Conservation (phyloP, 2,888 invertebrate genomes). For the Andrena fulva region DNA sequence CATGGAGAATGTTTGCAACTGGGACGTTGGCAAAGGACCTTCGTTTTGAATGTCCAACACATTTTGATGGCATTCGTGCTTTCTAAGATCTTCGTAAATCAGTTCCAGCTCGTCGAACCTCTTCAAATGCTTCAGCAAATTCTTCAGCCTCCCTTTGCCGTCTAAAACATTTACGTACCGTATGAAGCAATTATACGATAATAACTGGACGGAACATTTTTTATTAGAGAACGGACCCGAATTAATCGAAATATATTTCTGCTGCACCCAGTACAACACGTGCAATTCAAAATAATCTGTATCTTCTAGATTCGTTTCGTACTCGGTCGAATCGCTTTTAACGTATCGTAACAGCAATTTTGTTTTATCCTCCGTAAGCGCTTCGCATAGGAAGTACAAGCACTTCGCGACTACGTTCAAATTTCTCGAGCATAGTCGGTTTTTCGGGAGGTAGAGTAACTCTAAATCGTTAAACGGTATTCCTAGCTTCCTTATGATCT, state of each 20-base stretch:
- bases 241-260: slow-evolving; percentile 67
- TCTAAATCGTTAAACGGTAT: slow-evolving; percentile 32
- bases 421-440: slow-evolving; percentile 29
- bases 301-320: slow-evolving; percentile 38
- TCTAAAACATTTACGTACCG: slow-evolving; percentile 41
- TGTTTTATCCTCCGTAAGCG: slow-evolving; percentile 39
- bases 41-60: slow-evolving; percentile 39
- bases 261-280: slow-evolving; percentile 71
- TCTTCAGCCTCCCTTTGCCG: slow-evolving; percentile 53
- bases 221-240: slow-evolving; percentile 54
- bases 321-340: slow-evolving; percentile 51
- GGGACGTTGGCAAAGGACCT: neutral
- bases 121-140: slow-evolving; percentile 66
- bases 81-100: slow-evolving; percentile 64
- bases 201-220: neutral
- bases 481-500: slow-evolving; percentile 84
- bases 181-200: neutral
- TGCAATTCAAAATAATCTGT: slow-evolving; percentile 70
- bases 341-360: slow-evolving; percentile 46
- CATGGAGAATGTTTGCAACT: neutral
- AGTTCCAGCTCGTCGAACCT: slow-evolving; percentile 48
- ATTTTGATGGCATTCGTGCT: slow-evolving; percentile 34
- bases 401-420: slow-evolving; percentile 69
- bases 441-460: slow-evolving; percentile 36
- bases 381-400: slow-evolving; percentile 73